Conservation (phyloP, 64 coral and sea anemone species). For the Hydrozoanthus tunicans region DNA sequence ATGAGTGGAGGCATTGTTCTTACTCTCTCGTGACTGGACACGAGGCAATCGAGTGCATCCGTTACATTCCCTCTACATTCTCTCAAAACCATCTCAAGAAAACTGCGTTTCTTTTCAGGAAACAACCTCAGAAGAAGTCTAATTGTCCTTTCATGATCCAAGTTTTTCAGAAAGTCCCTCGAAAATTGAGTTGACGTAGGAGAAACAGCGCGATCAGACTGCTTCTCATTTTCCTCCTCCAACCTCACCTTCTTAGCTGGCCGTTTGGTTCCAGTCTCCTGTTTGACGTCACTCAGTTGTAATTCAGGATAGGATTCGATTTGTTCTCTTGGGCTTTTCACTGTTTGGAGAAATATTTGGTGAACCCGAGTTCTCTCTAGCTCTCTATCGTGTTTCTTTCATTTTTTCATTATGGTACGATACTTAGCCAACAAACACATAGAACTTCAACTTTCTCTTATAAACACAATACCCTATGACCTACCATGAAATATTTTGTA, state of each 20-base stretch:
- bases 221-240: neutral
- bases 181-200: conserved; percentile 3
- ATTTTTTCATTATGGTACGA: too few species aligned
- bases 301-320: neutral
- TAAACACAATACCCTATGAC: too few species aligned
- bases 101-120: conserved; percentile 41
- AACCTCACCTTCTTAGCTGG: conserved; percentile 23
- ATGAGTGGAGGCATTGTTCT: conserved; percentile 17
- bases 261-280: conserved; percentile 2
- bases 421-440: too few species aligned
- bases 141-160: conserved; percentile 34
- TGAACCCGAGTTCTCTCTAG: neutral
- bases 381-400: neutral
- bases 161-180: neutral
- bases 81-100: conserved; percentile 28
- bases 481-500: too few species aligned
- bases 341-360: neutral
- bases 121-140: conserved; percentile 39
- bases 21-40: conserved; percentile 4
- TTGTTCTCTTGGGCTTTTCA: neutral
- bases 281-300: neutral
- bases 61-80: conserved; percentile 34
- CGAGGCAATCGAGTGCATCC: conserved; percentile 13
- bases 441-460: too few species aligned
- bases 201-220: neutral